Evolutionary conservation across 2,888 invertebrate genomes (phyloP).

Genomic region (Platycheirus rosarum): DNA sequence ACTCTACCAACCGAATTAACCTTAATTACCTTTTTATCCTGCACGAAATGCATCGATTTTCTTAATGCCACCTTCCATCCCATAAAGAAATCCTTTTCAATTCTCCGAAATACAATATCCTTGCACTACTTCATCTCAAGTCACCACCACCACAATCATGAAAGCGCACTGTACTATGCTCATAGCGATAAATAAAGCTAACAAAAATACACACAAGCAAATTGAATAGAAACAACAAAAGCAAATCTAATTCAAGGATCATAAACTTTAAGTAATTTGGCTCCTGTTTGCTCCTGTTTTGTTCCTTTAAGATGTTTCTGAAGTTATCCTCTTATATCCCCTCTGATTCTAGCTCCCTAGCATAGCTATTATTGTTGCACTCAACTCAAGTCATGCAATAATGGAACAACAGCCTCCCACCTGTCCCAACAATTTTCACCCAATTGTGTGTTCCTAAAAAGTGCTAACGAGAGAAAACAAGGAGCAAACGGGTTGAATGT

Average conservation of each 20-base stretch:
- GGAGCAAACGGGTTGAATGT: slow-evolving; percentile 39
- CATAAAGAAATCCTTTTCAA: too few species aligned
- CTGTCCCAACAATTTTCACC: slow-evolving; percentile 34
- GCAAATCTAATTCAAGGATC: slow-evolving; percentile 66
- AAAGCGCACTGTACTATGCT: not conserved
- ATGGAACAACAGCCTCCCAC: slow-evolving; percentile 27
- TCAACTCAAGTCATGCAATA: slow-evolving; percentile 26
- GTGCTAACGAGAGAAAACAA: not conserved
- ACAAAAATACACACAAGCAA: not conserved
- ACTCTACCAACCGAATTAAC: too few species aligned
- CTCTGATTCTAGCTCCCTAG: slow-evolving; percentile 5
- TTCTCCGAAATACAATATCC: too few species aligned
- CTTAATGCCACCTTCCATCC: too few species aligned
- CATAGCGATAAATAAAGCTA: not conserved
- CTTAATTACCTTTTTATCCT: too few species aligned
- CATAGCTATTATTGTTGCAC: slow-evolving; percentile 33
- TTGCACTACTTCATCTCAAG: not conserved
- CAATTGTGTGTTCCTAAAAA: not conserved
- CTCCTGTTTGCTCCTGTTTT: slow-evolving; percentile 20
- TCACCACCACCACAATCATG: not conserved
- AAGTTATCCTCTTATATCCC: not conserved
- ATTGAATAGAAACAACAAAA: slow-evolving; percentile 28
- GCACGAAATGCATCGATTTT: too few species aligned
- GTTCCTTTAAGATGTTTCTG: slow-evolving; percentile 23
- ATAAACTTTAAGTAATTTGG: slow-evolving; percentile 68